Conservation (phyloP, 92 coral and sea anemone genomes). For the Palythoa heliodiscus region DNA sequence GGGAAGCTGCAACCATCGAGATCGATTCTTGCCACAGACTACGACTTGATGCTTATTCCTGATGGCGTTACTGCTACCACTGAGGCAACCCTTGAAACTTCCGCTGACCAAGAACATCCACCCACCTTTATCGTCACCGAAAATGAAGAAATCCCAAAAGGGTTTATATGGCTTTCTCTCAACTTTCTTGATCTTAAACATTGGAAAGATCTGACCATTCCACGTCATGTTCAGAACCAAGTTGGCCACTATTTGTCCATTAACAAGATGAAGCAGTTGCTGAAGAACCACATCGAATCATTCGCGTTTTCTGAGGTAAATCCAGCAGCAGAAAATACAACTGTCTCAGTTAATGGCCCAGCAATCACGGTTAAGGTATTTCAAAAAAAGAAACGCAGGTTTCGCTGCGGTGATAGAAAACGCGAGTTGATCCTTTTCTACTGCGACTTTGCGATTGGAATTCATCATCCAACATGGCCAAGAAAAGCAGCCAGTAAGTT, state of each 20-base stretch:
- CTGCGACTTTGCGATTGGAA: conserved; percentile 39
- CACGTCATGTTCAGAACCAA: neutral
- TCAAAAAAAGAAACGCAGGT: neutral
- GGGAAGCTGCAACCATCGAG: conserved; percentile 47
- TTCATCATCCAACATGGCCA: conserved; percentile 51
- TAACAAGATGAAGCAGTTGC: neutral
- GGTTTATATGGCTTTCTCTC: conserved; percentile 41
- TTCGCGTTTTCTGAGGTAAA: neutral
- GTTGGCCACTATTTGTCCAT: conserved; percentile 15
- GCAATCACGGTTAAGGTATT: conserved; percentile 36
- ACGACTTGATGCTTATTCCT: conserved; percentile 48
- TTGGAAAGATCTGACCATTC: conserved; percentile 12
- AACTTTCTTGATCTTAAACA: conserved; percentile 32
- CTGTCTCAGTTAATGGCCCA: conserved; percentile 39
- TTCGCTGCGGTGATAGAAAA: neutral
- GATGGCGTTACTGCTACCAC: conserved; percentile 39
- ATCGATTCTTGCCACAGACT: conserved; percentile 45
- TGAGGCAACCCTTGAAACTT: neutral
- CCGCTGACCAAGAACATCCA: neutral
- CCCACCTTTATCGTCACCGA: conserved; percentile 2
- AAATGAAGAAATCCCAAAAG: conserved; percentile 34
- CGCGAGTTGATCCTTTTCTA: conserved; percentile 36
- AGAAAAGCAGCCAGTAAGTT: conserved; percentile 39
- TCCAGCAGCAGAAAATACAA: neutral
- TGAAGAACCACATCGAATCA: neutral